Evolutionary conservation across 1,140 invertebrate genomes (phyloP).

Genomic region (Zophobas morio): DNA sequence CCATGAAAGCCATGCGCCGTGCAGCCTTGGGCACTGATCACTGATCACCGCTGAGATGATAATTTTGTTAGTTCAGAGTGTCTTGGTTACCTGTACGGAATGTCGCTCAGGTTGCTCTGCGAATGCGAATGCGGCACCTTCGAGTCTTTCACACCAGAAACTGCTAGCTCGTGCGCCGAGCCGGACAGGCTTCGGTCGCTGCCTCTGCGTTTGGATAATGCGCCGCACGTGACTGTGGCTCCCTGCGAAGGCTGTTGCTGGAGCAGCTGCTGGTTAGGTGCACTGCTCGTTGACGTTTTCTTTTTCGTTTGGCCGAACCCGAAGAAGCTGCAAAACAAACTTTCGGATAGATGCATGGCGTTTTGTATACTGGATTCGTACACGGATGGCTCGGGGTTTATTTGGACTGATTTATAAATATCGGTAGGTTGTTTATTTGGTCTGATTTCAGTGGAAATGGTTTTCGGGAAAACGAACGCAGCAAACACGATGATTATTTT

Average conservation of each 20-base stretch:
- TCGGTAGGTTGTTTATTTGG: slow-evolving; percentile 24
- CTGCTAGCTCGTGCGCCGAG: slow-evolving; percentile 83
- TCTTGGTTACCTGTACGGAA: slow-evolving; percentile 78
- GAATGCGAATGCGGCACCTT: slow-evolving; percentile 84
- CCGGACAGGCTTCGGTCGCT: slow-evolving; percentile 87
- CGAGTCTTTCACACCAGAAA: slow-evolving; percentile 76
- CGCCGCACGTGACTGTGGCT: slow-evolving; percentile 62
- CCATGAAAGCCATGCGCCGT: slow-evolving; percentile 57
- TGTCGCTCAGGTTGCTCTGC: slow-evolving; percentile 86
- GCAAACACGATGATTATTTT: slow-evolving; percentile 2
- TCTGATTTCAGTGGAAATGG: neutral
- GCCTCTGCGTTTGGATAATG: slow-evolving; percentile 76
- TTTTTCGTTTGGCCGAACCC: slow-evolving; percentile 90
- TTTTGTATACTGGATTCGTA: neutral
- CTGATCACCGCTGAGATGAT: neutral
- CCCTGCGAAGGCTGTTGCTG: slow-evolving; percentile 64
- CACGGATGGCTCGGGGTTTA: neutral
- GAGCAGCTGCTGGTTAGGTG: slow-evolving; percentile 69
- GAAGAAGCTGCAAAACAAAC: slow-evolving; percentile 81
- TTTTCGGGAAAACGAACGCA: neutral
- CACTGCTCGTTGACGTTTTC: slow-evolving; percentile 79
- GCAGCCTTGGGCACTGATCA: slow-evolving; percentile 48
- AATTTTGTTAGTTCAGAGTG: neutral
- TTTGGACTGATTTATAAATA: slow-evolving; percentile 27
- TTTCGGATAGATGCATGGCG: neutral